These are phyloP conservation scores for Oncorhynchus mykiss DNA, from an alignment of 2,113 vertebrate genomes.

Conservation along the genomic window DNA sequence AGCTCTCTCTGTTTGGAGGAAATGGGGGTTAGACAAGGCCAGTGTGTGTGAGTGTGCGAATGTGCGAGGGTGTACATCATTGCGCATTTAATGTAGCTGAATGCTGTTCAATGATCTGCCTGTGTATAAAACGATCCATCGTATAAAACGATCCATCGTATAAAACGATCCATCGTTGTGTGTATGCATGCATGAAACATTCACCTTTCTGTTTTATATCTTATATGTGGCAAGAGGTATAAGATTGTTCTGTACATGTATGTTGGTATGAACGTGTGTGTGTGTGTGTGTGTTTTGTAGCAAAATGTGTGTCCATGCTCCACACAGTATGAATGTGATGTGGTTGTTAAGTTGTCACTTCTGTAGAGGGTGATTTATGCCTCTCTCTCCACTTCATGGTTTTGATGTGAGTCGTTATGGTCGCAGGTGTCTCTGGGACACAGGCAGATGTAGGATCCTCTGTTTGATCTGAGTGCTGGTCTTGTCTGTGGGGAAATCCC, in stretches of 20 bases:
- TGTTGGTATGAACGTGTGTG: background rate
- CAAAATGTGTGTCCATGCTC: background rate
- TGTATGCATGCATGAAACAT: background rate
- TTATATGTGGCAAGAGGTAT: background rate
- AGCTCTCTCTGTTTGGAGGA: conserved; percentile 27
- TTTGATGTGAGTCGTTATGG: conserved; percentile 19
- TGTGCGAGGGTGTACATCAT: background rate
- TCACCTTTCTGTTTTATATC: too few species aligned
- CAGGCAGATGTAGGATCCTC: conserved; percentile 8
- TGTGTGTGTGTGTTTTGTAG: conserved; percentile 16
- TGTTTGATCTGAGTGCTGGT: conserved; percentile 39
- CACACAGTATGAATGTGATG: background rate
- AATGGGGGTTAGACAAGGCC: conserved; percentile 18
- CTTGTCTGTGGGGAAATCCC: conserved; percentile 52
- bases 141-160: background rate
- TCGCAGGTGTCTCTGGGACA: conserved; percentile 41
- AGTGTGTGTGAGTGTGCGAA: background rate
- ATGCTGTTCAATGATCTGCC: background rate
- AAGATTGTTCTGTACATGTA: background rate
- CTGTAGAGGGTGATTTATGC: background rate
- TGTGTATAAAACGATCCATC: background rate
- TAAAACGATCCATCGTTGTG: background rate
- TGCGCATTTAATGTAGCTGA: background rate
- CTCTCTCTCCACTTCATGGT: background rate
- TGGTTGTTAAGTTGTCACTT: conserved; percentile 33